phyloP scores from a whole-genome alignment of 2,113 vertebrate genomes.

The Mirza zaza region DNA sequence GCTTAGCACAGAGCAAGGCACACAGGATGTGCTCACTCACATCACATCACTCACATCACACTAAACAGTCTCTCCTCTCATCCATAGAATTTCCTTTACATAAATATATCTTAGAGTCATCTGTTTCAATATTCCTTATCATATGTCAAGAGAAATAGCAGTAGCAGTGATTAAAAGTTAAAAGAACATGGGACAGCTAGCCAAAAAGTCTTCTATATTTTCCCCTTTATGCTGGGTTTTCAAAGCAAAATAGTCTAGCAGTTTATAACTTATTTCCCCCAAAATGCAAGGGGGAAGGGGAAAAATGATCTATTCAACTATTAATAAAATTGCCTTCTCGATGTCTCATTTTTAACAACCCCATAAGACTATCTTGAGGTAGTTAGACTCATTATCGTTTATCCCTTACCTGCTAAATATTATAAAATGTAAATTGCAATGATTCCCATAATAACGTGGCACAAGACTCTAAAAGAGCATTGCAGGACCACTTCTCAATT shows the following conservation, averaged over 20 bases:
- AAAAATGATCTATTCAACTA: conserved; percentile 51
- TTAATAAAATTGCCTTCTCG: conserved; percentile 33
- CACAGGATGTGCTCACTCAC: background rate
- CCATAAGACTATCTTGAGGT: background rate
- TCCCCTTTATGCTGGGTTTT: background rate
- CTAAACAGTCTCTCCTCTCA: background rate
- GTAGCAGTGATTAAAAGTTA: background rate
- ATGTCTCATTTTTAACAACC: conserved; percentile 52
- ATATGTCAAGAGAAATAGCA: background rate
- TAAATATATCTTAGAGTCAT: background rate
- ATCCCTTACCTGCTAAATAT: conserved; percentile 64
- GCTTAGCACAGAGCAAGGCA: background rate
- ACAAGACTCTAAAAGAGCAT: conserved; percentile 70
- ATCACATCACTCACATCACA: too few relatives aligned
- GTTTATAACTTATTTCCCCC: background rate
- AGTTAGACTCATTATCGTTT: conserved; percentile 26
- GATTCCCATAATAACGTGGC: conserved; percentile 57
- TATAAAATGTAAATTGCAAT: conserved; percentile 45
- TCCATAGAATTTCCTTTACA: background rate
- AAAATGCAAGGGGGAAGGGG: background rate
- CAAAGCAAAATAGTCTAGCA: conserved; percentile 9
- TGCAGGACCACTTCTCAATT: conserved; percentile 33
- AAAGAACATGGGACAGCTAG: background rate
- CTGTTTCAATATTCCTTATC: background rate
- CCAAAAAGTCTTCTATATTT: background rate